Evolutionary conservation across 2,797 vertebrate genomes (phyloP).

Genomic region (Micrastur ruficollis): DNA sequence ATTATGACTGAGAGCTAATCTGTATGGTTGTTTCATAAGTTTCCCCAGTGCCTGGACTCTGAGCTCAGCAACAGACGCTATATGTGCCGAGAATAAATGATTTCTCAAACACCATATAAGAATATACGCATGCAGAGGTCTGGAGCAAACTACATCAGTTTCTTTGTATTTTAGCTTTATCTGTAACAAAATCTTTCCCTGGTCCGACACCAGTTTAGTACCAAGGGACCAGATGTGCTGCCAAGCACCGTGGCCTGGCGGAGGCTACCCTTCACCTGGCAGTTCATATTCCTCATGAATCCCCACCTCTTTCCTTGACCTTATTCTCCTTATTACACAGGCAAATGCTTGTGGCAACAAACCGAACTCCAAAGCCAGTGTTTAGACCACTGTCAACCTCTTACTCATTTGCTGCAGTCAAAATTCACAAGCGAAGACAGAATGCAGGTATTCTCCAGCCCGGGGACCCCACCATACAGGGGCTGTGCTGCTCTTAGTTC

Average conservation of each 20-base stretch:
- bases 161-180: neutral
- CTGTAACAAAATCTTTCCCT: neutral
- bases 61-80: neutral
- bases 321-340: neutral
- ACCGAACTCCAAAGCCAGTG: neutral
- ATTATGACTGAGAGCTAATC: neutral
- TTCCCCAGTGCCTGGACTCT: neutral
- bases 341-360: neutral
- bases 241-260: neutral
- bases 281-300: neutral
- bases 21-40: neutral
- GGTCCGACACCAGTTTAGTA: neutral
- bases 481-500: neutral
- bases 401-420: neutral
- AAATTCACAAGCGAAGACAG: neutral
- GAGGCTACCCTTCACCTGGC: neutral
- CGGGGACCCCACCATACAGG: too few species aligned
- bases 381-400: neutral
- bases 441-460: neutral
- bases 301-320: neutral
- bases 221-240: neutral
- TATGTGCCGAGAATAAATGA: neutral
- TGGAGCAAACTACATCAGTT: neutral
- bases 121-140: neutral
- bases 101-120: neutral